Evolutionary conservation across 2,113 vertebrate species (phyloP).

Genomic region (Carassius auratus): DNA sequence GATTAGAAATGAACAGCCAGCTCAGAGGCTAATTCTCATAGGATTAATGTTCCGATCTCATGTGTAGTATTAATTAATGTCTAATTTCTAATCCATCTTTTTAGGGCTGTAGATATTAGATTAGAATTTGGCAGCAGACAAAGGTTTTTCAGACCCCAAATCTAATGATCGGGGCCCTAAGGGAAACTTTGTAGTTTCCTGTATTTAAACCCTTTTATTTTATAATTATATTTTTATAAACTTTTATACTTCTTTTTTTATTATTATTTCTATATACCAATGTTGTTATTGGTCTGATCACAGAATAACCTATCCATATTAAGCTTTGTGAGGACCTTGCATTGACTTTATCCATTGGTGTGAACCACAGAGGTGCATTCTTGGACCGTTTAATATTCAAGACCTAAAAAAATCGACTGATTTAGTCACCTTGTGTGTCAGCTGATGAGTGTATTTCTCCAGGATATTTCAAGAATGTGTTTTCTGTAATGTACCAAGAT

Average conservation of each 20-base stretch:
- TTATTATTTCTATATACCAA: background rate
- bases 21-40: background rate
- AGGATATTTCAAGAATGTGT: conserved; percentile 9
- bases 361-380: background rate
- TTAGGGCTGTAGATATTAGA: background rate
- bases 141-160: background rate
- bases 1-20: conserved; percentile 25
- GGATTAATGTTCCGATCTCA: background rate
- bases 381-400: background rate
- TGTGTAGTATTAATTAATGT: background rate
- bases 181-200: background rate
- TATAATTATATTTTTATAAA: too few species aligned
- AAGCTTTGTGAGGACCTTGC: background rate
- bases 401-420: background rate
- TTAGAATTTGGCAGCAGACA: background rate
- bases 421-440: background rate
- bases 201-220: background rate
- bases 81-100: background rate
- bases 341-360: background rate
- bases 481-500: conserved; percentile 66
- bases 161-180: background rate
- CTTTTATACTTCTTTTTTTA: too few species aligned
- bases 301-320: background rate
- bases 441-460: conserved; percentile 21
- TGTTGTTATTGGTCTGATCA: conserved; percentile 1